These are phyloP conservation scores for Drosophila cognata DNA, from an alignment of 2,888 invertebrate species.

Conservation along the genomic window DNA sequence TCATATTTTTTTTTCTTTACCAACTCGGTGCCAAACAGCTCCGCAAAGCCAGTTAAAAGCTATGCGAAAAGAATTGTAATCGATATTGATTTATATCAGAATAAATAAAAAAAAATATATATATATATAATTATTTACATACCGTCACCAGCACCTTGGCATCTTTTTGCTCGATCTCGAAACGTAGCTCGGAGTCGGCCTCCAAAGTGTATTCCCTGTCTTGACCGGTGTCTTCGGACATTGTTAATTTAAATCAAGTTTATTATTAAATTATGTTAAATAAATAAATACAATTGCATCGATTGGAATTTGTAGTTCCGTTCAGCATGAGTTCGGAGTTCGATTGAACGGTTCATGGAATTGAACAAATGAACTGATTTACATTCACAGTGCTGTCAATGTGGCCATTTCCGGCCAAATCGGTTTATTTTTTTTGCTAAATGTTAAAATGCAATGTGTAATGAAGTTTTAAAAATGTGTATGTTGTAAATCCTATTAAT, in stretches of 20 bases:
- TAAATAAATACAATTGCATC: conserved; percentile 4
- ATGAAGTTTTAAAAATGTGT: background rate
- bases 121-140: conserved; percentile 38
- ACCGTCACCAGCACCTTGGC: conserved; percentile 93
- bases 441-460: background rate
- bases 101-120: background rate
- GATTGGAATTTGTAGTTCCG: background rate
- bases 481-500: background rate
- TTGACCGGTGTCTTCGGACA: conserved; percentile 70
- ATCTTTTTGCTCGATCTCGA: conserved; percentile 95
- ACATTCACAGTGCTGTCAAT: background rate
- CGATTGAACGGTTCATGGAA: background rate
- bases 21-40: conserved; percentile 98
- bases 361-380: background rate
- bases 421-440: background rate
- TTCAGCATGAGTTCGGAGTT: background rate
- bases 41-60: conserved; percentile 95
- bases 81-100: background rate
- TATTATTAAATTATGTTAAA: background rate
- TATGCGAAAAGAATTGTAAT: conserved; percentile 80
- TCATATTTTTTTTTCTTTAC: conserved; percentile 96
- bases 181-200: conserved; percentile 94
- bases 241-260: conserved; percentile 20
- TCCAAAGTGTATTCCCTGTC: conserved; percentile 92
- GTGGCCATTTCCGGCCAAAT: background rate